phyloP scores from a whole-genome alignment of 2,888 invertebrate genomes.

The Pterostichus niger region DNA sequence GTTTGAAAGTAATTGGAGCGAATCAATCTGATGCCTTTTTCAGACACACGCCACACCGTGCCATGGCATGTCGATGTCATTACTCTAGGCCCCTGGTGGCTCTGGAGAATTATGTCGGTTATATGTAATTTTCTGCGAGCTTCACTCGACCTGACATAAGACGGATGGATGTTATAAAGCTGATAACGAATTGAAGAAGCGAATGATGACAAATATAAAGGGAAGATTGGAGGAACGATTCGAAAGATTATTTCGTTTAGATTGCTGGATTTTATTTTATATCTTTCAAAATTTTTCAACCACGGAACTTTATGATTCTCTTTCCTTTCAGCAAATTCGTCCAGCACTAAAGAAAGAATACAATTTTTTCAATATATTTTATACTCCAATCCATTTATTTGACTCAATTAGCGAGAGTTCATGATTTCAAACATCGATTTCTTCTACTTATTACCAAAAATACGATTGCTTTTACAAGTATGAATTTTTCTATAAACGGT shows the following conservation, averaged over 20 bases:
- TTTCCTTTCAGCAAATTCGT: too few species aligned
- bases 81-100: constrained; percentile 22
- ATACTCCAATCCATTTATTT: too few species aligned
- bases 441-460: too few species aligned
- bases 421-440: too few species aligned
- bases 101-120: constrained; percentile 49
- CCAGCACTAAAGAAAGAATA: too few species aligned
- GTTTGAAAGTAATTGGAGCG: constrained; percentile 58
- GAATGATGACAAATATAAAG: constrained; percentile 52
- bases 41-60: constrained; percentile 2
- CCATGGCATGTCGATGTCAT: background rate
- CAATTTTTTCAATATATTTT: too few species aligned
- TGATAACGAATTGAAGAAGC: constrained; percentile 44
- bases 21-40: constrained; percentile 59
- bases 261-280: constrained; percentile 34
- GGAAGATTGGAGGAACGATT: constrained; percentile 25
- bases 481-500: too few species aligned
- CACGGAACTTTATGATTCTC: constrained; percentile 28
- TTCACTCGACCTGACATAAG: constrained; percentile 20
- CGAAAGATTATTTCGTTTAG: constrained; percentile 35
- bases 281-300: constrained; percentile 43
- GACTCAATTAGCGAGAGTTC: too few species aligned
- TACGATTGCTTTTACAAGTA: too few species aligned
- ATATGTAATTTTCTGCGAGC: constrained; percentile 43
- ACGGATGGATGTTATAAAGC: constrained; percentile 46